Conservation (phyloP, 2,113 vertebrate genomes). For the Protomyctophum bolini region DNA sequence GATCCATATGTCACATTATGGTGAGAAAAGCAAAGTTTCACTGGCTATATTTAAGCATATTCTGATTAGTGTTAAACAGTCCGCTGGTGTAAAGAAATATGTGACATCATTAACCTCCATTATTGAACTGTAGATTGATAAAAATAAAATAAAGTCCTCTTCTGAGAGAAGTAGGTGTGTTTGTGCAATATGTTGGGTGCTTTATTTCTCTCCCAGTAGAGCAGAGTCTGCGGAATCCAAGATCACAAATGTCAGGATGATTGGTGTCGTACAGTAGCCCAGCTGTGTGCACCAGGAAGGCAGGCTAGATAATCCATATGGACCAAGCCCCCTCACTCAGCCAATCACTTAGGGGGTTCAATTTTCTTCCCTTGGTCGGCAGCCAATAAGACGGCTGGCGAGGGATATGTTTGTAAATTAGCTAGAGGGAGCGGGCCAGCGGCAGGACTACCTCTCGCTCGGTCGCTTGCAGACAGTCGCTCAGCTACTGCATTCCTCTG, state of each 20-base stretch:
- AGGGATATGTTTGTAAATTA: conserved; percentile 42
- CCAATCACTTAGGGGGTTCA: conserved; percentile 49
- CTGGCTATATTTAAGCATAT: too few relatives aligned
- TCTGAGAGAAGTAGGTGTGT: conserved; percentile 1
- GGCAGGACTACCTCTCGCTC: conserved; percentile 5
- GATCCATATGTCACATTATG: too few relatives aligned
- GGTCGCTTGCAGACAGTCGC: conserved; percentile 8
- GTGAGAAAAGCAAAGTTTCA: too few relatives aligned
- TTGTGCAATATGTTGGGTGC: background rate
- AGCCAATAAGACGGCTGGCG: conserved; percentile 47
- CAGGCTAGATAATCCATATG: conserved; percentile 15
- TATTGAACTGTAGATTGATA: too few relatives aligned
- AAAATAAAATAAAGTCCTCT: background rate
- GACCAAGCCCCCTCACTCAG: conserved; percentile 6
- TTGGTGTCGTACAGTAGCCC: conserved; percentile 40
- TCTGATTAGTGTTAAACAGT: too few relatives aligned
- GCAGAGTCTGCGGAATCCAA: conserved; percentile 11
- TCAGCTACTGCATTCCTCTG: conserved; percentile 27
- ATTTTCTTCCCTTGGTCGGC: conserved; percentile 34
- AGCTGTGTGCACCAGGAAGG: conserved; percentile 34
- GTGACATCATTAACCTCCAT: too few relatives aligned
- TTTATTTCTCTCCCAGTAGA: conserved; percentile 9
- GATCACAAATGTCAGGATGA: conserved; percentile 54
- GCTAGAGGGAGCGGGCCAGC: background rate
- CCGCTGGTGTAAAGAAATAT: too few relatives aligned